Conservation (phyloP, 2,888 invertebrate species). For the Ptychoptera contaminata region DNA sequence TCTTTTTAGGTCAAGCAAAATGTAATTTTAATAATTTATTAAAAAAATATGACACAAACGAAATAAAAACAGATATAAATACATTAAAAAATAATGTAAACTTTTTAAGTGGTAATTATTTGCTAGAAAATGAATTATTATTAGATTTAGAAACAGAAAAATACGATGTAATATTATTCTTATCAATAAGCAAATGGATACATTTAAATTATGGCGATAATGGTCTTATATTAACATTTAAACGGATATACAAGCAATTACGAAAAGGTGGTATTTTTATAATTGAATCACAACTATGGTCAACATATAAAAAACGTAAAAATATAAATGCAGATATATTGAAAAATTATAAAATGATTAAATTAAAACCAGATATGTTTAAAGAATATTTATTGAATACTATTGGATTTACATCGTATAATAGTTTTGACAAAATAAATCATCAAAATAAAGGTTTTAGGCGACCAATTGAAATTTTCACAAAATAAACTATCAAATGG, state of each 20-base stretch:
- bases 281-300: slow-evolving; percentile 71
- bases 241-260: slow-evolving; percentile 59
- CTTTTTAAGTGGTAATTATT: slow-evolving; percentile 68
- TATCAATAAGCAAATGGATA: slow-evolving; percentile 83
- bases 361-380: slow-evolving; percentile 51
- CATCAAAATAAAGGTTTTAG: slow-evolving; percentile 49
- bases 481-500: slow-evolving; percentile 13
- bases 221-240: slow-evolving; percentile 66
- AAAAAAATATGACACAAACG: neutral
- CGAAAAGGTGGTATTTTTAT: slow-evolving; percentile 62
- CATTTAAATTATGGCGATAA: slow-evolving; percentile 79
- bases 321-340: slow-evolving; percentile 36
- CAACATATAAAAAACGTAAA: slow-evolving; percentile 57
- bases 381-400: slow-evolving; percentile 45
- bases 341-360: slow-evolving; percentile 39
- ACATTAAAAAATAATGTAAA: slow-evolving; percentile 60
- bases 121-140: slow-evolving; percentile 55
- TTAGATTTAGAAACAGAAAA: slow-evolving; percentile 56
- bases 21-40: neutral
- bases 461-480: slow-evolving; percentile 37
- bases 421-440: slow-evolving; percentile 42
- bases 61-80: slow-evolving; percentile 21
- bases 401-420: slow-evolving; percentile 48
- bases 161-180: slow-evolving; percentile 68
- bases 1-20: neutral